Base-by-base conservation (phyloP, 1,140 invertebrate genomes). In the Cydia strobilella region DNA sequence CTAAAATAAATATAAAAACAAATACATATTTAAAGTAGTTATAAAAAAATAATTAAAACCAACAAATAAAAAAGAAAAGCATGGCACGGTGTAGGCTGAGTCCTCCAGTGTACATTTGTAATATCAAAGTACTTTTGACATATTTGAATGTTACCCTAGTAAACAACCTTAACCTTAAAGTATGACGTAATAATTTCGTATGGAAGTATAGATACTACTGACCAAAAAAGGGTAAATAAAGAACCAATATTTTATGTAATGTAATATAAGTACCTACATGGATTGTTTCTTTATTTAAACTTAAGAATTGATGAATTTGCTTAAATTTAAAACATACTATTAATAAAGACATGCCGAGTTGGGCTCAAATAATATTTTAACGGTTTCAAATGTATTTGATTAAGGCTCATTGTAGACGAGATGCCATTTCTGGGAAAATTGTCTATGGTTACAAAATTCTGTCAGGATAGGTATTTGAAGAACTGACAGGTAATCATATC, bases 241-340 rank as follows among this genome's bases (percentile, higher is more conserved):
- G 54, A 59, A 59, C 54, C 20, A 59, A 59, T 20, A 59, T 5
- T 59, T 10, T 23, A 23, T 54, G n/a, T 54, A 54, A 54, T n/a
- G n/a, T 18, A 18, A 54, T 18, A 54, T 54, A 51, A 12, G 39
- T 45, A 31, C 31, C 0, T 31, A 45, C 42, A 45, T 54, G 7
- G 15, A 54, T 54, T 54, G 51, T 59, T 59, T 59, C 54, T 59
- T 59, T 59, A 59, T 59, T 59, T 59, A 59, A 59, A 6, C 54
- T 20, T 59, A 59, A 51, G 54, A 59, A 59, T 59, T 23, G n/a
- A 59, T 59, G 18, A 59, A 23, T 59, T 59, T 23, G 54, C 20
- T 23, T 59, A 59, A 23, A 59, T 59, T 59, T 23, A 59, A 59
- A 59, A 59, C 20, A 59, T 23, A 59, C 7, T 20, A 59, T 23